Evolutionary conservation across 1,140 invertebrate genomes (phyloP).

Genomic region (Drosophila auraria): DNA sequence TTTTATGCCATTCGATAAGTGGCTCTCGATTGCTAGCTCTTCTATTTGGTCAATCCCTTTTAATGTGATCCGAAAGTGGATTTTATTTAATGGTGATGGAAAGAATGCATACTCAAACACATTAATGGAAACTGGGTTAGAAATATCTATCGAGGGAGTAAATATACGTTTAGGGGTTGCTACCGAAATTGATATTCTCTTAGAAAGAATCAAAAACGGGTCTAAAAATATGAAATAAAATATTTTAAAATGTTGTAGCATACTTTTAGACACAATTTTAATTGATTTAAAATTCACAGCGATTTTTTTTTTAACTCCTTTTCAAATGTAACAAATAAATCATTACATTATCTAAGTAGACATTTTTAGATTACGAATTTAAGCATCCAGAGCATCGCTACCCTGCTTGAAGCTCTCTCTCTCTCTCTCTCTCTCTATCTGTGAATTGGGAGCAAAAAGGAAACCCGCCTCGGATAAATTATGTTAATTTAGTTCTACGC

Average conservation of each 20-base stretch:
- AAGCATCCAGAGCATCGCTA: conserved; percentile 5
- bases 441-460: conserved; percentile 8
- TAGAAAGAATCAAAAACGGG: no score
- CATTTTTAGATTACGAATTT: no score
- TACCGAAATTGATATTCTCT: neutral
- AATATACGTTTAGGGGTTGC: no score
- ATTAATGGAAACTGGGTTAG: neutral
- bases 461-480: conserved; percentile 66
- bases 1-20: conserved; percentile 74
- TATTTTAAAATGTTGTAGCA: no score
- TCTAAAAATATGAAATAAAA: no score
- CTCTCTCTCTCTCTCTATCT: conserved; percentile 1
- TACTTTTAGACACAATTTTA: no score
- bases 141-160: neutral
- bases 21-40: conserved; percentile 8
- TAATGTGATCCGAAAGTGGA: neutral
- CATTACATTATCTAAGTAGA: neutral
- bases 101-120: no score
- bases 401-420: conserved; percentile 3
- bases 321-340: no score
- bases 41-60: conserved; percentile 6
- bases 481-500: conserved; percentile 62
- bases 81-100: no score
- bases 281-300: neutral
- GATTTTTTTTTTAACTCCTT: neutral